Percentiles rank a stretch among this genome's conserved stretches.
These are phyloP conservation scores for Erethizon dorsatum DNA, from an alignment of 2,797 vertebrate species.

Conservation along the genomic window DNA sequence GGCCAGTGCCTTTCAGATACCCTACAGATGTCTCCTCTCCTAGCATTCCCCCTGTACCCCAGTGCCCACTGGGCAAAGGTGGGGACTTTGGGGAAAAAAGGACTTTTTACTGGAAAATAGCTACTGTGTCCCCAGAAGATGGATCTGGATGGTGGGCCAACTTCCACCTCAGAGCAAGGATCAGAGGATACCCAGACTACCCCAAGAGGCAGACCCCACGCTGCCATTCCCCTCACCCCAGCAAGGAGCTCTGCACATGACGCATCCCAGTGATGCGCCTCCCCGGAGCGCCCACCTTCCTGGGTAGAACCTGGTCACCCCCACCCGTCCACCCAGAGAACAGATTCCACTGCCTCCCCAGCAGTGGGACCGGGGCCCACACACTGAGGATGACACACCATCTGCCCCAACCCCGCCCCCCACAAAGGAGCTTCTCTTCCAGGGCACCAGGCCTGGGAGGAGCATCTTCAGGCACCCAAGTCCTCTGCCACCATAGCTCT, in stretches of 20 bases:
- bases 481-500: constrained; percentile 28
- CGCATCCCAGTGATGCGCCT: not conserved
- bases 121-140: not conserved
- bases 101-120: constrained; percentile 9
- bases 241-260: not conserved
- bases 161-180: not conserved
- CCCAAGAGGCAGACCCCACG: not conserved
- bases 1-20: not conserved
- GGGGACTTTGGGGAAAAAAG: constrained; percentile 56
- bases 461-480: constrained; percentile 50
- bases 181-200: not conserved
- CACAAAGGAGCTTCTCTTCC: constrained; percentile 45
- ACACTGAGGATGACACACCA: constrained; percentile 71
- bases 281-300: not conserved
- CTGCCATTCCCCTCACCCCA: not conserved
- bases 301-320: not conserved
- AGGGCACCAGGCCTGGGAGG: constrained; percentile 2
- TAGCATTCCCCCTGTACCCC: accelerated
- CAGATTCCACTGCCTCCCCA: not conserved
- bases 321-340: not conserved
- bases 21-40: not conserved
- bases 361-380: constrained; percentile 37
- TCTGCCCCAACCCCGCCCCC: constrained; percentile 68
- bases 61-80: constrained; percentile 16
- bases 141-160: not conserved